Evolutionary conservation across 2,888 invertebrate species (phyloP).

Genomic region (Mythimna impura): DNA sequence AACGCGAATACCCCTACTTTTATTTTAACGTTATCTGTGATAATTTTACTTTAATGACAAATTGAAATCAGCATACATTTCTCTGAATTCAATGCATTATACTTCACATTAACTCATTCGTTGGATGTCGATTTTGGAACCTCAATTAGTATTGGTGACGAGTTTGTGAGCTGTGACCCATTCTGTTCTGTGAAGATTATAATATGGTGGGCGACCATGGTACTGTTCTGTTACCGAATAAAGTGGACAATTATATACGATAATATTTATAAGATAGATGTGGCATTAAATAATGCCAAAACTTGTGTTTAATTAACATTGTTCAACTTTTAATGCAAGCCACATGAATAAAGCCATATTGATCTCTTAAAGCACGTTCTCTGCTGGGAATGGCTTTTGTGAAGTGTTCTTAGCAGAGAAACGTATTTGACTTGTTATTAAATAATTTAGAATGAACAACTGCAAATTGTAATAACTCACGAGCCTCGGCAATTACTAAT

Average conservation of each 20-base stretch:
- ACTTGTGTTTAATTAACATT: slow-evolving; percentile 73
- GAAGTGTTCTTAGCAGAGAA: slow-evolving; percentile 67
- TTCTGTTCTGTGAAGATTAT: slow-evolving; percentile 55
- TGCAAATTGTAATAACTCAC: slow-evolving; percentile 79
- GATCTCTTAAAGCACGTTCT: slow-evolving; percentile 84
- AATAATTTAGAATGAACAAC: slow-evolving; percentile 83
- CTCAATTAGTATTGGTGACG: slow-evolving; percentile 62
- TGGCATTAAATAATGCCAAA: slow-evolving; percentile 76
- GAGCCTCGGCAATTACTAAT: slow-evolving; percentile 82
- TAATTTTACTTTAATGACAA: slow-evolving; percentile 85
- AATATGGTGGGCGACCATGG: slow-evolving; percentile 67
- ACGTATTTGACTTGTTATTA: slow-evolving; percentile 83
- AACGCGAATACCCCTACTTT: slow-evolving; percentile 78
- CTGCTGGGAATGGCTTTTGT: slow-evolving; percentile 65
- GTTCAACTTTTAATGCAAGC: slow-evolving; percentile 78
- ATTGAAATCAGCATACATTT: slow-evolving; percentile 71
- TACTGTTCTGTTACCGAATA: slow-evolving; percentile 77
- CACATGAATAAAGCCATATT: slow-evolving; percentile 85
- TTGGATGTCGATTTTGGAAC: slow-evolving; percentile 66
- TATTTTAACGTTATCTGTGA: slow-evolving; percentile 89
- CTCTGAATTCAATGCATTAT: slow-evolving; percentile 64
- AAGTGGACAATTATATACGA: slow-evolving; percentile 69
- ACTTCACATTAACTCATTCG: slow-evolving; percentile 61
- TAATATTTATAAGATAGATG: slow-evolving; percentile 78
- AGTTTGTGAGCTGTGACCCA: slow-evolving; percentile 56